Evolutionary conservation across 2,888 invertebrate genomes (phyloP).

Genomic region (Eupithecia exiguata): DNA sequence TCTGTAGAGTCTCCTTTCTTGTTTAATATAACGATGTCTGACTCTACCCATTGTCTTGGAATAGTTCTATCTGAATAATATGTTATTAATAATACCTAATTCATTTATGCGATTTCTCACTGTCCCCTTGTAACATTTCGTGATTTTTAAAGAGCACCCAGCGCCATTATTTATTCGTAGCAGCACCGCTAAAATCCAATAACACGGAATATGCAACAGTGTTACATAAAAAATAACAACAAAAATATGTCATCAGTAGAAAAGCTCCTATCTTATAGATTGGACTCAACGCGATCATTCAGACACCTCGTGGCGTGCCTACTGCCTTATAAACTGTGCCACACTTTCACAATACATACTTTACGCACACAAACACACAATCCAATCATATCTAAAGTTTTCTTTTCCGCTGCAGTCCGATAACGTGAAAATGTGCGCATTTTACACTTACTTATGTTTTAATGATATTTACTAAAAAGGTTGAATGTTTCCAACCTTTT

Average conservation of each 20-base stretch:
- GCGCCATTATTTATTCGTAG: too few species aligned
- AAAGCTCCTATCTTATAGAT: conserved; percentile 11
- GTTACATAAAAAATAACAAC: neutral
- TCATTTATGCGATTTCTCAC: too few species aligned
- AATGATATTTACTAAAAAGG: neutral
- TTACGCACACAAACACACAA: conserved; percentile 37
- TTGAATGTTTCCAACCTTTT: too few species aligned
- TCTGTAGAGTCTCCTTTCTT: too few species aligned
- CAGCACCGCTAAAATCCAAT: neutral
- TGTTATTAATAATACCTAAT: too few species aligned
- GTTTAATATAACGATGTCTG: too few species aligned
- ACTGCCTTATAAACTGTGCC: conserved; percentile 22
- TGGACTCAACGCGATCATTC: conserved; percentile 51
- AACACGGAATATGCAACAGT: neutral
- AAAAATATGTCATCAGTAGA: neutral
- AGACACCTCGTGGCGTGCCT: conserved; percentile 48
- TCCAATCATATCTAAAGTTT: conserved; percentile 32
- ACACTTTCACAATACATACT: conserved; percentile 56
- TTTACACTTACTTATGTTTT: too few species aligned
- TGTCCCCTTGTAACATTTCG: too few species aligned
- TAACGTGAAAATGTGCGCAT: conserved; percentile 5
- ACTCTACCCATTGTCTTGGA: too few species aligned
- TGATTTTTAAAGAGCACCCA: too few species aligned
- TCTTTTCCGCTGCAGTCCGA: conserved; percentile 40
- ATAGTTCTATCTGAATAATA: too few species aligned